phyloP scores from a whole-genome alignment of 2,888 invertebrate genomes.

The Erebia palarica region DNA sequence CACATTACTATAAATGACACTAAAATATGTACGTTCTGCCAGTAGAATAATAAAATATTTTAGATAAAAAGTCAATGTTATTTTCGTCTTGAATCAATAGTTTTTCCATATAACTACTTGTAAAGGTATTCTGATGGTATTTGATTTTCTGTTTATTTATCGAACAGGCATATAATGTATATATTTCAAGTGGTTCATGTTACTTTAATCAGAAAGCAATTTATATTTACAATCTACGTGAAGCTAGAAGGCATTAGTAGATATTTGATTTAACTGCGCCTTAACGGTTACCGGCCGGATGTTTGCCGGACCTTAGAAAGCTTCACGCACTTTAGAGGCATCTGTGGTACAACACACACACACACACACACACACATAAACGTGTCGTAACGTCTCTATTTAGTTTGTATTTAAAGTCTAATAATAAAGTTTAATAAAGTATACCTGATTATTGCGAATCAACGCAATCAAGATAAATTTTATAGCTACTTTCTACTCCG shows the following conservation, averaged over 20 bases:
- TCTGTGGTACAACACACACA: conserved; percentile 62
- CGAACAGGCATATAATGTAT: too few relatives aligned
- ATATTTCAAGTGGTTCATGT: neutral
- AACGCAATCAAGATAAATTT: conserved; percentile 47
- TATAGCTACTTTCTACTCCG: conserved; percentile 40
- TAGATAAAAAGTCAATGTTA: neutral
- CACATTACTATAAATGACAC: neutral
- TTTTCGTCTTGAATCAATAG: neutral
- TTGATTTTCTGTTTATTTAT: too few relatives aligned
- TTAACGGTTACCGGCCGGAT: conserved; percentile 67
- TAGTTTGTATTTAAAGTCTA: conserved; percentile 55
- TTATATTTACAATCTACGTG: conserved; percentile 32
- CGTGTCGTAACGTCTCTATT: conserved; percentile 62
- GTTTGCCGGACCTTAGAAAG: conserved; percentile 74
- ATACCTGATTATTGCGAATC: conserved; percentile 55
- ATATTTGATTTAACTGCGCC: conserved; percentile 58
- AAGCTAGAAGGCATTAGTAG: conserved; percentile 43
- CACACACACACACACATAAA: conserved; percentile 45
- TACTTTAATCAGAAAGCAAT: conserved; percentile 23
- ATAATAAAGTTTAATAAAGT: conserved; percentile 52
- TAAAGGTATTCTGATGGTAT: too few relatives aligned
- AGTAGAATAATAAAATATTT: neutral
- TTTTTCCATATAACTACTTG: too few relatives aligned
- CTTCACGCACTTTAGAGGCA: conserved; percentile 55
- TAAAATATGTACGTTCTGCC: neutral